These are phyloP conservation scores for Sminthopsis crassicaudata DNA, from an alignment of 2,113 vertebrate genomes.

Conservation along the genomic window DNA sequence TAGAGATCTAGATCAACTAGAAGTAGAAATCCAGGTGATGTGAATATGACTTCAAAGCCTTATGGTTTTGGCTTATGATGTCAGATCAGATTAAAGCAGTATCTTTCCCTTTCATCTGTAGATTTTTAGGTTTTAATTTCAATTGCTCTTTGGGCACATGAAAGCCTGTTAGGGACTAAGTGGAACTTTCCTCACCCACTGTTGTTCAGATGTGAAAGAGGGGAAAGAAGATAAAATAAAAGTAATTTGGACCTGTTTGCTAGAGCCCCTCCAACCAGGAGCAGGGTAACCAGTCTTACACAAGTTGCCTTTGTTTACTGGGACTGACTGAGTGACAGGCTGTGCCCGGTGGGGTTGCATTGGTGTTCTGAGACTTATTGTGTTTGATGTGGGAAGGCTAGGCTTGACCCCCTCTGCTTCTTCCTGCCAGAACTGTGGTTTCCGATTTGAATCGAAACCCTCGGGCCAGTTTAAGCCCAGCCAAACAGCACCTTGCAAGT, in stretches of 20 bases:
- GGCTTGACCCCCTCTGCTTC: constrained; percentile 52
- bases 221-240: not conserved
- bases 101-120: not conserved
- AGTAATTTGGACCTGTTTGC: not conserved
- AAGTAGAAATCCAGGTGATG: not conserved
- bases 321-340: not conserved
- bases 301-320: constrained; percentile 24
- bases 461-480: constrained; percentile 68
- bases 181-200: constrained; percentile 25
- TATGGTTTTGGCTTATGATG: not conserved
- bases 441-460: constrained; percentile 75
- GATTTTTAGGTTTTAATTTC: constrained; percentile 2
- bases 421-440: constrained; percentile 67
- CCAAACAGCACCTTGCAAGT: constrained; percentile 84
- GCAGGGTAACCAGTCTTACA: not conserved
- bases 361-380: constrained; percentile 37
- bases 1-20: too few relatives aligned
- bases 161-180: not conserved
- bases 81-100: not conserved
- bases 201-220: constrained; percentile 2
- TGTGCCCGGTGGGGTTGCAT: constrained; percentile 14
- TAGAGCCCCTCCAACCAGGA: not conserved
- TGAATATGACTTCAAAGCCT: not conserved
- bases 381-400: constrained; percentile 59
- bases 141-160: not conserved